Base-by-base conservation (phyloP, 2,113 vertebrate species). In the Piprites chloris region DNA sequence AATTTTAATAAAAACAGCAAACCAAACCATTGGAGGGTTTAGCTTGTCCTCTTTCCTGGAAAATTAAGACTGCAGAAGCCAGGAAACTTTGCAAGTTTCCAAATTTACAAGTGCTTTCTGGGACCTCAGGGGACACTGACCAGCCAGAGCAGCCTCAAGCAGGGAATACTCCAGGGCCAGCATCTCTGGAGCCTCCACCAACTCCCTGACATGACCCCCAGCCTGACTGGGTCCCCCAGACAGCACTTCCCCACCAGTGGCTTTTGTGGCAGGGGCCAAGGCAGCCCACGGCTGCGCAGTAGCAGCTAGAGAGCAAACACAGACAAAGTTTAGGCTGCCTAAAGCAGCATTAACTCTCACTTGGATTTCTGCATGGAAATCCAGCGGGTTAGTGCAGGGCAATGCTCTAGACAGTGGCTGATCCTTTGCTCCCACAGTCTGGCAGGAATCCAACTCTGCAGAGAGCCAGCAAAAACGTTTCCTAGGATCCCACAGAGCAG, bases 301-400 rank as follows among this genome's bases (percentile, higher is more conserved):
- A 33, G 90, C 85, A 93, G 61, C 80, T 24, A 14, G 32, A 78
- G 83, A 88, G 68, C 21, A 62, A 90, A 46, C 47, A 56, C 55
- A 88, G 92, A 79, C 93, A 86, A 83, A 61, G 44, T 32, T 90
- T 37, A 44, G 75, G 52, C 83, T 93, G 84, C 58, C 32, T 87
- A 44, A 49, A 76, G 35, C 47, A 35, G 88, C 41, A 24, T 65
- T 87, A 89, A 58, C 68, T 90, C 93, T 85, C 80, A 26, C 69
- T 95, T 96, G 95, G 92, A 82, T 78, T 92, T 90, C 76, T 86
- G 76, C 83, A 37, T 26, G 69, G 86, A 96, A 97, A 97, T 93
- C 83, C 88, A 85, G 86, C 5, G 44, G 79, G 93, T 96, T 90
- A 96, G 83, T 10, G 2, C 76, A 49, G 91, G 88, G 92, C 86